A percentile compares a stretch with the other conserved stretches of the same genome.
Conservation (phyloP, 2,888 invertebrate species). For the Synanthedon formicaeformis region DNA sequence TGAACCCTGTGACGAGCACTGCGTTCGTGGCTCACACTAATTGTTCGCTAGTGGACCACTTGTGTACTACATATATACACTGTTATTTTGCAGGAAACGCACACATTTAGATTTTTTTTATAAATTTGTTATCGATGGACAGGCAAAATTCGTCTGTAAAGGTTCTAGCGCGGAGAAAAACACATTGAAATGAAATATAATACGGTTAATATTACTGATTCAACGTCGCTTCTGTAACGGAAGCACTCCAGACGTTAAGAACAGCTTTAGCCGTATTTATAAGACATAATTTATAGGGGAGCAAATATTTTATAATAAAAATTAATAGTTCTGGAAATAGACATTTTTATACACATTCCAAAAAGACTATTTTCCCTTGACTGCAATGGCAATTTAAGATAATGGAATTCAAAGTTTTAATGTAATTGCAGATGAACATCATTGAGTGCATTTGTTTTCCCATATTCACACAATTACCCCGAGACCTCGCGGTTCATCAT, state of each 20-base stretch:
- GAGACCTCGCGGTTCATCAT: constrained; percentile 9
- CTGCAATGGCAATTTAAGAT: not conserved
- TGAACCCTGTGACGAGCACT: not conserved
- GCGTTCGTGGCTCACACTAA: constrained; percentile 14
- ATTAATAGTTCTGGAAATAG: too few relatives aligned
- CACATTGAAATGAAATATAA: too few relatives aligned
- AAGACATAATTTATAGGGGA: too few relatives aligned
- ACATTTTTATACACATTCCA: too few relatives aligned
- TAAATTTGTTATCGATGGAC: too few relatives aligned
- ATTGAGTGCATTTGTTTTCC: not conserved
- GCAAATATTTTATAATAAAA: too few relatives aligned
- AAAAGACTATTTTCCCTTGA: constrained; percentile 11
- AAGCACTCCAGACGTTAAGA: constrained; percentile 41
- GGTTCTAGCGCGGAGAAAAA: too few relatives aligned
- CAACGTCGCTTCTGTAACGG: constrained; percentile 24
- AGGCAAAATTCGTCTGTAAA: too few relatives aligned
- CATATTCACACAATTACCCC: not conserved
- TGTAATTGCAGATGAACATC: not conserved
- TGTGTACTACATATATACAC: too few relatives aligned
- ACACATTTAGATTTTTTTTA: too few relatives aligned
- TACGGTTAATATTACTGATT: constrained; percentile 1
- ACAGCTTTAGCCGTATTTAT: constrained; percentile 10
- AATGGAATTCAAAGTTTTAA: not conserved
- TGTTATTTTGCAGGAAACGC: too few relatives aligned
- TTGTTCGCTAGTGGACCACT: not conserved